phyloP scores from a whole-genome alignment of 2,797 vertebrate genomes.

The Garrulus glandarius region DNA sequence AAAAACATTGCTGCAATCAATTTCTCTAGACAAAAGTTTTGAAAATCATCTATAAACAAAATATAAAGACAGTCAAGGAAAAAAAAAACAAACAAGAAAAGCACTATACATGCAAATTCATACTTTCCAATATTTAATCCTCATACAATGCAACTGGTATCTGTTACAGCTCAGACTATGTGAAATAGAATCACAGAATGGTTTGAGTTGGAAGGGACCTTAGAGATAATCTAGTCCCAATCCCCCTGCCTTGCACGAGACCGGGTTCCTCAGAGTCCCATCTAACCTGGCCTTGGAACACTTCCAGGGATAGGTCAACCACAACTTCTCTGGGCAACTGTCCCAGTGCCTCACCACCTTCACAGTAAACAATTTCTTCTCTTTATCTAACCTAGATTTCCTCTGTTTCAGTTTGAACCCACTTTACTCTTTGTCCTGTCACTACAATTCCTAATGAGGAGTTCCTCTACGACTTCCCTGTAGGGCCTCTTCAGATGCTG shows the following conservation, averaged over 20 bases:
- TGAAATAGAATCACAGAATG: accelerated
- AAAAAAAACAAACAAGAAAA: not conserved
- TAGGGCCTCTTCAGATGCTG: not conserved
- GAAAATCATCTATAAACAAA: slow-evolving; percentile 18
- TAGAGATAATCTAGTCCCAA: not conserved
- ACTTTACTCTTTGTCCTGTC: not conserved
- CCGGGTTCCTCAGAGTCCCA: not conserved
- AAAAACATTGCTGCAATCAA: slow-evolving; percentile 60
- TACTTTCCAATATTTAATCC: not conserved
- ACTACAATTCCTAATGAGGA: not conserved
- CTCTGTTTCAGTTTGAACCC: not conserved
- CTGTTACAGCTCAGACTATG: not conserved
- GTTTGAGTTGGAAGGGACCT: not conserved
- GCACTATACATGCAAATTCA: not conserved
- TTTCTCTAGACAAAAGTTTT: slow-evolving; percentile 14
- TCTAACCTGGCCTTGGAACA: not conserved
- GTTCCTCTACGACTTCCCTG: too few relatives aligned
- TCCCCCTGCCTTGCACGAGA: accelerated
- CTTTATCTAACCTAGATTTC: too few relatives aligned
- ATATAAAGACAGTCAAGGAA: not conserved
- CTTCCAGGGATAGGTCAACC: not conserved
- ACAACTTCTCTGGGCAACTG: not conserved
- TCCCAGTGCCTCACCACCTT: not conserved
- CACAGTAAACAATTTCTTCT: not conserved
- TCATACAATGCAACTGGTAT: not conserved